Evolutionary conservation across 2,888 invertebrate genomes (phyloP).

Genomic region (Brenthis ino): DNA sequence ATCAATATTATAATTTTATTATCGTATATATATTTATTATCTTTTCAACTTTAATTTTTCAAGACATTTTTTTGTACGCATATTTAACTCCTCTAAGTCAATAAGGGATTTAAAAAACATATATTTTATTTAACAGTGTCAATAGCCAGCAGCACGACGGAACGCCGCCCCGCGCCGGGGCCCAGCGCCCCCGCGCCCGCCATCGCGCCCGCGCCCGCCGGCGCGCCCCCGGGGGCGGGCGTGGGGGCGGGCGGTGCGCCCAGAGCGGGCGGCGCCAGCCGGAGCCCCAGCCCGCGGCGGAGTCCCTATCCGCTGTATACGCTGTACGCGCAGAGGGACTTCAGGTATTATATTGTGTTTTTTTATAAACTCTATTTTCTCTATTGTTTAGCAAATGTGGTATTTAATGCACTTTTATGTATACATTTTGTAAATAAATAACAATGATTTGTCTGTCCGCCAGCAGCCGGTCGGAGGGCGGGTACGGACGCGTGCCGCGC

Average conservation of each 20-base stretch:
- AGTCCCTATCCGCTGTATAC: constrained; percentile 41
- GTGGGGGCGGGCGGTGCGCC: constrained; percentile 33
- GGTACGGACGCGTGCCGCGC: background rate
- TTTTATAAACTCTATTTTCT: background rate
- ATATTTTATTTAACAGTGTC: background rate
- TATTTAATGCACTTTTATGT: background rate
- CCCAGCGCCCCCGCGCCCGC: constrained; percentile 9
- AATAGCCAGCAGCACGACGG: constrained; percentile 19
- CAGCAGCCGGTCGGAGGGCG: too few relatives aligned
- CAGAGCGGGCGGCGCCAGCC: constrained; percentile 26
- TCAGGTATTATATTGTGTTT: constrained; percentile 18
- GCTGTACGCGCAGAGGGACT: constrained; percentile 39
- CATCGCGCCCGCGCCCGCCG: constrained; percentile 25
- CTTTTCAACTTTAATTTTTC: too few relatives aligned
- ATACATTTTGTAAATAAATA: too few relatives aligned
- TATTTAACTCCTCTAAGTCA: too few relatives aligned
- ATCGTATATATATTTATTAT: too few relatives aligned
- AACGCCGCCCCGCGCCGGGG: constrained; percentile 13
- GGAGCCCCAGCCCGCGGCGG: constrained; percentile 40
- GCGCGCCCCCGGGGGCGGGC: constrained; percentile 27
- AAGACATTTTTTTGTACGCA: too few relatives aligned
- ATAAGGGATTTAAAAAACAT: too few relatives aligned
- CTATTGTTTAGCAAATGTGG: background rate
- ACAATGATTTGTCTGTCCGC: too few relatives aligned
- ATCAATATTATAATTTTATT: too few relatives aligned